Evolutionary conservation across 2,113 vertebrate species (phyloP), one percentile per base, ranked within the genome.

Genomic region (Cheilinus undulatus): DNA sequence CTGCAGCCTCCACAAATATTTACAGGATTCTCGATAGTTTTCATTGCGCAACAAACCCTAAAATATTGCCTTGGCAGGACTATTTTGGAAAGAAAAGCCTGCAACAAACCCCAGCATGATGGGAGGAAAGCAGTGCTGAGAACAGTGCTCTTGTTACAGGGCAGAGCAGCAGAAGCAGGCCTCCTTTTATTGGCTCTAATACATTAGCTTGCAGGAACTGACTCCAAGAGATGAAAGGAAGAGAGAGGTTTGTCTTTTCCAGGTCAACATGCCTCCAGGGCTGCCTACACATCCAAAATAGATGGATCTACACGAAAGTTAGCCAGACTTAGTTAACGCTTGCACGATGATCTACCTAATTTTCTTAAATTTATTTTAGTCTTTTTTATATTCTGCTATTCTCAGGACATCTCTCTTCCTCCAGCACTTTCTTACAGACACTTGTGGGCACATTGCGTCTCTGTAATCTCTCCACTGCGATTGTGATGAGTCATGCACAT

Each of bases 221-320:
- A 88, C 78, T 86, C 71, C 68, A 52, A 84, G n/a, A 90, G 87
- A 91, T 91, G 85, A 93, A 93, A 91, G 76, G 69, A 78, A 82
- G 50, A 62, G 36, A 77, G 81, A 69, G 76, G 78, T 88, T 89
- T 83, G 88, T 90, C 76, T 90, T 91, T 92, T 92, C 67, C 87
- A 92, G 92, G 91, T 92, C 91, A 92, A 67, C 78, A 71, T 80
- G 65, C 88, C 91, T 93, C 90, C 61, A 65, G 92, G 90, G 92
- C 81, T 86, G 76, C 84, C 69, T 79, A 71, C 76, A 69, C 78
- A 86, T 91, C 82, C 65, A 86, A 88, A 92, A 86, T 69, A 89
- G 82, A 91, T 79, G 76, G 74, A 93, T 90, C 73, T 81, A 80
- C 72, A 76, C 77, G 79, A 69, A 82, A 69, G 67, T 76, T 65